These are phyloP conservation scores for Oxycera nigricornis DNA, from an alignment of 2,888 invertebrate species.

Conservation along the genomic window DNA sequence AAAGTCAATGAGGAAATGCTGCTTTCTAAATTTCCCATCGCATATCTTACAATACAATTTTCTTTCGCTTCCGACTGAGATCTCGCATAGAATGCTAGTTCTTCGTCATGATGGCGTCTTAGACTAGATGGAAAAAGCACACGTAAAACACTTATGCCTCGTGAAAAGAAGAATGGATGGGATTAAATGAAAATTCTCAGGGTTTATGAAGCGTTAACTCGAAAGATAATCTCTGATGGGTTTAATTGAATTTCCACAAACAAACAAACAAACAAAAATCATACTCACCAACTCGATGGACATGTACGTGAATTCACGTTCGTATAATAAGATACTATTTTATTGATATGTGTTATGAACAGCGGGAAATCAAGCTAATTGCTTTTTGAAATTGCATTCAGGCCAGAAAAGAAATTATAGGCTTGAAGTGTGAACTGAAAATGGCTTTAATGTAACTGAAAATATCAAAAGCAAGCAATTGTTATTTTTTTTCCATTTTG, in stretches of 20 bases:
- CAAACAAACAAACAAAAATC: too few species aligned
- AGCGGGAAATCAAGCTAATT: too few species aligned
- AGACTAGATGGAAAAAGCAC: neutral
- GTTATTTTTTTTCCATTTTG: too few species aligned
- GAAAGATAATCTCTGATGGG: slow-evolving; percentile 1
- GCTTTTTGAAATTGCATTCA: too few species aligned
- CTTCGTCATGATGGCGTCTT: neutral
- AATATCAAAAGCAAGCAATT: too few species aligned
- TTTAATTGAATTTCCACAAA: slow-evolving; percentile 10
- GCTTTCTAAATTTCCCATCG: neutral
- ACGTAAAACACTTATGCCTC: neutral
- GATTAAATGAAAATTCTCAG: slow-evolving; percentile 27
- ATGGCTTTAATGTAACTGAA: too few species aligned
- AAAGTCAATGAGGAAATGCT: neutral
- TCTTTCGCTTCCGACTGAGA: neutral
- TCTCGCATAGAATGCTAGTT: neutral
- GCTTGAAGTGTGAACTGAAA: too few species aligned
- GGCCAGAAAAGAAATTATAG: too few species aligned
- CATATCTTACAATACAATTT: neutral
- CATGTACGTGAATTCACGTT: too few species aligned
- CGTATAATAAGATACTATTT: too few species aligned
- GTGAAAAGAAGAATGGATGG: neutral
- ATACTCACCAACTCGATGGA: too few species aligned
- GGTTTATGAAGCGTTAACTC: slow-evolving; percentile 14
- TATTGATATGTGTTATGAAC: too few species aligned